These are phyloP conservation scores for Sebastes diaconus DNA, from an alignment of 2,797 vertebrate species.

Conservation along the genomic window DNA sequence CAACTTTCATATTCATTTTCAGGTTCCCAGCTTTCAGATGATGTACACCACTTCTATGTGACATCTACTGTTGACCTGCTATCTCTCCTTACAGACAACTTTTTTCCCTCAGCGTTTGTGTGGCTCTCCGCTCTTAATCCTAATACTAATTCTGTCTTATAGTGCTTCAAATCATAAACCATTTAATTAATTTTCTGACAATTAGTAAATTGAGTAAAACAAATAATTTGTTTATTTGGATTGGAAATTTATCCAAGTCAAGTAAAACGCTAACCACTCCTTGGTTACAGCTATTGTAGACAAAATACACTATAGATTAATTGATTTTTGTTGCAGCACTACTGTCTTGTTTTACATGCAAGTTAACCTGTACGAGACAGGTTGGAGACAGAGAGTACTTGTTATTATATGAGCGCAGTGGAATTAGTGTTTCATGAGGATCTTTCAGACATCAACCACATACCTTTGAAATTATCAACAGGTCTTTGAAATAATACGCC, in stretches of 20 bases:
- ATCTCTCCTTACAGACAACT: too few species aligned
- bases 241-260: background rate
- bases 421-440: background rate
- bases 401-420: background rate
- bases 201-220: background rate
- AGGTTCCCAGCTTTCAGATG: too few species aligned
- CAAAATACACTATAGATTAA: background rate
- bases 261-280: background rate
- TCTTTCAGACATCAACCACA: slow-evolving; percentile 8
- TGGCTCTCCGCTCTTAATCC: background rate
- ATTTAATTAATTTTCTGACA: too few species aligned
- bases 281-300: background rate
- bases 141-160: too few species aligned
- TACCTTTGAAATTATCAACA: slow-evolving; percentile 13
- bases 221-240: background rate
- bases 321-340: background rate
- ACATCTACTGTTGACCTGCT: too few species aligned
- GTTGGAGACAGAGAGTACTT: background rate
- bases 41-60: too few species aligned
- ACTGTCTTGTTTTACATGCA: background rate
- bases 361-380: background rate
- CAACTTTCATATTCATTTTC: too few species aligned
- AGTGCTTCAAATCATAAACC: too few species aligned
- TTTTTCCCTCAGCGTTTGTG: background rate
- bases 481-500: slow-evolving; percentile 16